Evolutionary conservation across 23 tunicate species (phyloP).

Genomic region (Ascidia mentula): DNA sequence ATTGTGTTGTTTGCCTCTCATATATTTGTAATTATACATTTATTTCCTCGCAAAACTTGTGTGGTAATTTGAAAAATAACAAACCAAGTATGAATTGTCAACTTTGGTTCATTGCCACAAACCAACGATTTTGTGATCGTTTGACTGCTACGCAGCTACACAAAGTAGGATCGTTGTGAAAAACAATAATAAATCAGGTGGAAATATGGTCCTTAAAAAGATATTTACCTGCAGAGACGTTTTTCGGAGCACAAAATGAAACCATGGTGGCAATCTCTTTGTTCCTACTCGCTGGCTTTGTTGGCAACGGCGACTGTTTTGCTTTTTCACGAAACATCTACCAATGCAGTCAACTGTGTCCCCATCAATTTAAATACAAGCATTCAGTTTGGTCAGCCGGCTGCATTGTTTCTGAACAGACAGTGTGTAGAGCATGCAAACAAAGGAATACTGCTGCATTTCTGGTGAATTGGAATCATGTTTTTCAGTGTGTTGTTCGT

Average conservation of each 20-base stretch:
- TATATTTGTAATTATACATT: no score
- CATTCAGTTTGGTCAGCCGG: neutral
- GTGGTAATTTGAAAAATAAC: no score
- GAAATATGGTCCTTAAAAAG: neutral
- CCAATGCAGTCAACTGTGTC: neutral
- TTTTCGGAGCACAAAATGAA: neutral
- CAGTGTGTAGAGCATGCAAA: neutral
- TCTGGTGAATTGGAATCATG: neutral
- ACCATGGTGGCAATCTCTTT: neutral
- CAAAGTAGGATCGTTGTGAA: no score
- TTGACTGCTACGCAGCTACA: no score
- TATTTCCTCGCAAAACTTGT: no score
- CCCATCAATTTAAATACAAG: neutral
- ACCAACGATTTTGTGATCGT: no score
- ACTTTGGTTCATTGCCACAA: no score
- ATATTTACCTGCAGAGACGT: neutral
- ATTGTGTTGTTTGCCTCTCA: no score
- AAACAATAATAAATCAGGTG: no score
- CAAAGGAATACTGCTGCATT: neutral
- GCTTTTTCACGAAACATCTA: neutral
- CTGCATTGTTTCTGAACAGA: neutral
- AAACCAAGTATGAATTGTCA: no score
- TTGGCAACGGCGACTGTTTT: neutral
- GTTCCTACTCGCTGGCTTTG: neutral
- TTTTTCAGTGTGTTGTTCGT: neutral